phyloP scores from a whole-genome alignment of 2,888 invertebrate genomes.

The Dicyrtomina minuta region DNA sequence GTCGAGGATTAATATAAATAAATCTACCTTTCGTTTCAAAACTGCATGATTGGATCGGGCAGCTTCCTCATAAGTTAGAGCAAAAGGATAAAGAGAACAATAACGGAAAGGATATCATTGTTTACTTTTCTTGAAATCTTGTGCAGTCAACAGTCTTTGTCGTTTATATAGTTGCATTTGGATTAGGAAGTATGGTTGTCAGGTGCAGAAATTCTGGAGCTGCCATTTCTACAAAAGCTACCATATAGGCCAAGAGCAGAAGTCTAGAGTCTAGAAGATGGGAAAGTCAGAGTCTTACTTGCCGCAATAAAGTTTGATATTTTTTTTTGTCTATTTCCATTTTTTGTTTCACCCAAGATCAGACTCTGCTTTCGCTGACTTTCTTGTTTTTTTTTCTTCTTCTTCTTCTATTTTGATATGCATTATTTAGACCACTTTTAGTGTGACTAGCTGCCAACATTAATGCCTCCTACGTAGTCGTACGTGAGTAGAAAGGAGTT shows the following conservation, averaged over 20 bases:
- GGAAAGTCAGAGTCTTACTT: neutral
- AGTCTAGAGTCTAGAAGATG: neutral
- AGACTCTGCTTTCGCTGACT: neutral
- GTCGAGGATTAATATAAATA: too few species aligned
- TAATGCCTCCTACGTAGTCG: too few species aligned
- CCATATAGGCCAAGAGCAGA: neutral
- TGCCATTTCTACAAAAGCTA: neutral
- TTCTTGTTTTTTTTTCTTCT: neutral
- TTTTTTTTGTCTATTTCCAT: neutral
- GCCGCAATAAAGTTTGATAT: neutral
- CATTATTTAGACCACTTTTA: slow-evolving; percentile 13
- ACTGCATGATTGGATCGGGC: too few species aligned
- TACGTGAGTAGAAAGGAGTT: too few species aligned
- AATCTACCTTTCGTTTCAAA: too few species aligned
- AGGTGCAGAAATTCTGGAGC: slow-evolving; percentile 2
- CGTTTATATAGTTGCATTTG: neutral
- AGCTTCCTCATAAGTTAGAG: too few species aligned
- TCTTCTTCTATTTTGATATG: neutral
- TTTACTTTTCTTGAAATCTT: neutral
- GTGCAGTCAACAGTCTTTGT: too few species aligned
- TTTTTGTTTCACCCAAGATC: neutral
- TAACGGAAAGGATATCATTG: neutral
- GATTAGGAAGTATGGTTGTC: neutral
- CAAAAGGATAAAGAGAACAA: neutral
- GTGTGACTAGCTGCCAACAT: neutral